phyloP scores from a whole-genome alignment of 2,113 vertebrate species.

The Cinclus mexicanus region DNA sequence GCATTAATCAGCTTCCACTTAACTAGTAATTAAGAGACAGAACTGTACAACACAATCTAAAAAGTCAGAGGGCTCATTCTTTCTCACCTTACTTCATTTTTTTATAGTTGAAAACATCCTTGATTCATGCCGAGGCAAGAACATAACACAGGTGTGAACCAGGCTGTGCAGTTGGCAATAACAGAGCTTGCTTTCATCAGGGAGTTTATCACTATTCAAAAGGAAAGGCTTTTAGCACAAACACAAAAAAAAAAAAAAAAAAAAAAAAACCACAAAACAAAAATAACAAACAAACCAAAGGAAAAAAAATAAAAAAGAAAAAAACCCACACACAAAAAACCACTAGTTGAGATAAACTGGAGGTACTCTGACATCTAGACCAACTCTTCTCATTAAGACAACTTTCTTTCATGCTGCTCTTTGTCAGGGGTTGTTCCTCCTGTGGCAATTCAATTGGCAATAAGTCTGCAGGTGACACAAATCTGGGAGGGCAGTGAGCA shows the following conservation, averaged over 20 bases:
- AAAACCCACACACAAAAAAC: too few relatives aligned
- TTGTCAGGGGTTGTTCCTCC: not conserved
- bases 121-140: not conserved
- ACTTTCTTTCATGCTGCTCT: not conserved
- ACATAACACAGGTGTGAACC: not conserved
- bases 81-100: not conserved
- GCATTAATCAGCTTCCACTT: slow-evolving; percentile 31
- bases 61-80: not conserved
- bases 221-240: not conserved
- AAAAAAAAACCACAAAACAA: too few relatives aligned
- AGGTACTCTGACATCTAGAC: not conserved
- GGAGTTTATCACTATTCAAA: not conserved
- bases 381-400: not conserved
- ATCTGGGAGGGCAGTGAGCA: not conserved
- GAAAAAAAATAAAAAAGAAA: not conserved
- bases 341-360: not conserved
- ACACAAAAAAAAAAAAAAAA: not conserved
- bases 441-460: not conserved
- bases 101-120: not conserved
- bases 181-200: not conserved
- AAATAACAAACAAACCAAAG: too few relatives aligned
- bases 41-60: not conserved
- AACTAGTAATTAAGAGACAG: slow-evolving; percentile 35
- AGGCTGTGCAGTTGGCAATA: not conserved
- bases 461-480: not conserved